Evolutionary conservation across 2,888 invertebrate species (phyloP).

Genomic region (Synanthedon formicaeformis): DNA sequence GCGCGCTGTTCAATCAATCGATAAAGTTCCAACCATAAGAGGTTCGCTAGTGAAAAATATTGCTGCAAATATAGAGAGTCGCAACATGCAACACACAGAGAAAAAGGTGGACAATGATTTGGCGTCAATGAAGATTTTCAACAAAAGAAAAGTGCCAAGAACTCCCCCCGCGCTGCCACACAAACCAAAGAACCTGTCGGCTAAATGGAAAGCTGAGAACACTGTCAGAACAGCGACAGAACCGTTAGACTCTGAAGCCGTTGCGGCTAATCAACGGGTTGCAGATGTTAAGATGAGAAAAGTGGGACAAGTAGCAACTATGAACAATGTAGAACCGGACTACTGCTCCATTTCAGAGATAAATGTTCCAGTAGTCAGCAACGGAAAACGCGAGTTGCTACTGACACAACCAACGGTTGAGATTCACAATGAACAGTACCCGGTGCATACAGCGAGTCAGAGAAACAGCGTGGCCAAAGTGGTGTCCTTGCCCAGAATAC

Average conservation of each 20-base stretch:
- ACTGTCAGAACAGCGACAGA: constrained; percentile 50
- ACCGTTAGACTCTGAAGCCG: constrained; percentile 68
- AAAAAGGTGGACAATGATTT: constrained; percentile 46
- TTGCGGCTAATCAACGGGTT: constrained; percentile 71
- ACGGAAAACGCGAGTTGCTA: constrained; percentile 65
- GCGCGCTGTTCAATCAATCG: constrained; percentile 28
- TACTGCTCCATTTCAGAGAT: constrained; percentile 84
- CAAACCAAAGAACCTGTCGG: constrained; percentile 80
- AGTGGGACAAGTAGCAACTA: constrained; percentile 63
- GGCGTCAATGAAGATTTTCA: constrained; percentile 59
- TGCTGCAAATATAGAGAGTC: constrained; percentile 60
- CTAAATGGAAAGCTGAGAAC: constrained; percentile 73
- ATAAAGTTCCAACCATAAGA: constrained; percentile 57
- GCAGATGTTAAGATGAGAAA: constrained; percentile 68
- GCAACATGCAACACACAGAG: constrained; percentile 62
- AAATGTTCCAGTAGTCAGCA: constrained; percentile 74
- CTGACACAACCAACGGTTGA: constrained; percentile 66
- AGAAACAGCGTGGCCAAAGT: constrained; percentile 61
- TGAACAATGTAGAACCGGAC: constrained; percentile 73
- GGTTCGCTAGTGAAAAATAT: constrained; percentile 65
- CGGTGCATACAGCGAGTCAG: constrained; percentile 43
- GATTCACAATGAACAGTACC: constrained; percentile 64
- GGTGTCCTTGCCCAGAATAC: constrained; percentile 53
- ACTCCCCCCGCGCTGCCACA: constrained; percentile 83
- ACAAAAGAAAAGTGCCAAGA: constrained; percentile 71